Evolutionary conservation across 2,888 invertebrate genomes (phyloP), one percentile per base, ranked within the genome.

Genomic region (Drosophila mayaguana): DNA sequence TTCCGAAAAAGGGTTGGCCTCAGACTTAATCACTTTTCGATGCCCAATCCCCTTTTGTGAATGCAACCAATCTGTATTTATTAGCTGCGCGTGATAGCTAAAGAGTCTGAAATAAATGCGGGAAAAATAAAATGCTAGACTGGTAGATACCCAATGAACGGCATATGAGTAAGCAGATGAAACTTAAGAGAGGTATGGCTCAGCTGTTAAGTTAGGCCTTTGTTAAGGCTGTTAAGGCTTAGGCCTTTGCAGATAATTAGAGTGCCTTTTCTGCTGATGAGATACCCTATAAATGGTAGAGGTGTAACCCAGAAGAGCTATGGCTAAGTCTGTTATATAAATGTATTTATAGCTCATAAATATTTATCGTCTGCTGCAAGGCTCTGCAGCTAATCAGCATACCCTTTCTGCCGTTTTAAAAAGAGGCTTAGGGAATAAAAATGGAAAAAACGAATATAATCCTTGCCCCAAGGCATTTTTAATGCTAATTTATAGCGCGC

Each of bases 11-110:
- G 74, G 74, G 71, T 69, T 65, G 71, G 42, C 53, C 66, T 81
- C 72, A 76, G 85, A 86, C 86, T 91, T 91, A 91, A 91, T 91
- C 91, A 91, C 91, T 88, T 89, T 91, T 77, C 60, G 59, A 63
- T 59, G 51, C 71, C 28, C 56, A 78, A 75, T 74, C 68, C 75
- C 53, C 22, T 50, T 50, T 45, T 22, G 67, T 73, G 57, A 76
- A 90, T 91, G 88, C 83, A 77, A 81, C 85, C 82, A 80, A 82
- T 88, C 83, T 78, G 83, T 89, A 91, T 91, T 91, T 91, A 91
- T 91, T 78, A 82, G 78, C 82, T 75, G 89, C 86, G 90, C 91
- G 91, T 91, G 90, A 86, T 89, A 84, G 91, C 91, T 75, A 71
- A 59, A 60, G 32, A 60, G 51, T 18, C 63, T 48, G 51, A 74